These are phyloP conservation scores for Trichomycterus rosablanca DNA, from an alignment of 2,113 vertebrate genomes.

Conservation along the genomic window DNA sequence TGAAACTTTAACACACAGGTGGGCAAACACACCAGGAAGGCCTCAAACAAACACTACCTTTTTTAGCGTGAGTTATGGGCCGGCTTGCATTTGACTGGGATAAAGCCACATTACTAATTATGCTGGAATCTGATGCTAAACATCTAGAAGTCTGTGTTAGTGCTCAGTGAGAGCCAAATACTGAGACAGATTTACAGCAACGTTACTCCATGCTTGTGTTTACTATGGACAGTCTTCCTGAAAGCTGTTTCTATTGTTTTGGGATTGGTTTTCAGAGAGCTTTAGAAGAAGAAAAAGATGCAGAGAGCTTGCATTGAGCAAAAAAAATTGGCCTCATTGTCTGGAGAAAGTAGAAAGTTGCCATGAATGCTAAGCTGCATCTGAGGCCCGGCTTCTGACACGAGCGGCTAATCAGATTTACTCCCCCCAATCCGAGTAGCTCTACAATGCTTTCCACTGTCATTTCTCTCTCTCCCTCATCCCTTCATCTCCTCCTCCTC, in stretches of 20 bases:
- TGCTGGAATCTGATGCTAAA: too few relatives aligned
- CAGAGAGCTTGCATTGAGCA: slow-evolving; percentile 51
- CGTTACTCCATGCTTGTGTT: too few relatives aligned
- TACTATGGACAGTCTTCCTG: too few relatives aligned
- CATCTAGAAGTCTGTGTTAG: background rate
- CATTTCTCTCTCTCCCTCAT: slow-evolving; percentile 50
- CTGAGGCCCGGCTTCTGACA: slow-evolving; percentile 97
- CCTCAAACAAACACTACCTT: slow-evolving; percentile 10
- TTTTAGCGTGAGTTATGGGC: slow-evolving; percentile 17
- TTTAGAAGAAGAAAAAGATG: slow-evolving; percentile 8
- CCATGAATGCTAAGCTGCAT: slow-evolving; percentile 94
- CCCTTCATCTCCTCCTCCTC: slow-evolving; percentile 54
- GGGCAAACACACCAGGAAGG: slow-evolving; percentile 34
- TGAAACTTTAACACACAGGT: slow-evolving; percentile 47
- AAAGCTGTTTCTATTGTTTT: background rate
- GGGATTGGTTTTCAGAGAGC: background rate
- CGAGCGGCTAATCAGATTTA: slow-evolving; percentile 99
- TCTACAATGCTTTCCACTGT: slow-evolving; percentile 96
- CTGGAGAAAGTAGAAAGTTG: slow-evolving; percentile 85
- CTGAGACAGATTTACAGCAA: background rate
- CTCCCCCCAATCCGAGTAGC: slow-evolving; percentile 86
- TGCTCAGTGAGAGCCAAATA: background rate
- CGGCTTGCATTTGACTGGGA: background rate
- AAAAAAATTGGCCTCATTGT: slow-evolving; percentile 83
- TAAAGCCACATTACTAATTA: slow-evolving; percentile 1